Evolutionary conservation across 2,113 vertebrate genomes (phyloP).

Genomic region (Plecotus auritus): DNA sequence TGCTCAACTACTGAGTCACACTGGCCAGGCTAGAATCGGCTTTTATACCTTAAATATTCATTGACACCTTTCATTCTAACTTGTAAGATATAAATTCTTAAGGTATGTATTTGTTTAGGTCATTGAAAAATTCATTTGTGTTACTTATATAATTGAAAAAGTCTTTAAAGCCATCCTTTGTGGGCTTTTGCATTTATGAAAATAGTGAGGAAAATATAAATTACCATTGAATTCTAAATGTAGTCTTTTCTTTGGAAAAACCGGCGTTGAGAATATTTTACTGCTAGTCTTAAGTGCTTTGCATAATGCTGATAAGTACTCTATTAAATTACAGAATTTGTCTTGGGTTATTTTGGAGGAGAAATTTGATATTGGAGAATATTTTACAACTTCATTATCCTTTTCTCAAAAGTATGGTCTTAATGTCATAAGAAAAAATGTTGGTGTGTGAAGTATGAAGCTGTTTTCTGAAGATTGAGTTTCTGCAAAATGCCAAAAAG

Average conservation of each 20-base stretch:
- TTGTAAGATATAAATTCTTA: neutral
- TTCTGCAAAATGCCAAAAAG: constrained; percentile 71
- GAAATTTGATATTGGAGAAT: constrained; percentile 20
- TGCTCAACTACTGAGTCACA: too few species aligned
- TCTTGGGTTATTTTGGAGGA: constrained; percentile 27
- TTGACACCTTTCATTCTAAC: neutral
- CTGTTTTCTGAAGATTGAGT: constrained; percentile 53
- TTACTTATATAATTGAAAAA: neutral
- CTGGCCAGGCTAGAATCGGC: neutral
- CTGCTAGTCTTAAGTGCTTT: constrained; percentile 16
- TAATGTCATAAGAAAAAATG: constrained; percentile 66
- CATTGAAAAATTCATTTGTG: constrained; percentile 10
- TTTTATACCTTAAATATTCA: neutral
- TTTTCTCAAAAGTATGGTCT: constrained; percentile 37
- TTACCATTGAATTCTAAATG: neutral
- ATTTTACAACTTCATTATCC: constrained; percentile 9
- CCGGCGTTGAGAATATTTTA: neutral
- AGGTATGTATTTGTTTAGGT: neutral
- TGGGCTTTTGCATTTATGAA: constrained; percentile 36
- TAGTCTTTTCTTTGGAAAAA: constrained; percentile 26
- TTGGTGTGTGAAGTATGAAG: constrained; percentile 64
- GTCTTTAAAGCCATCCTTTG: neutral
- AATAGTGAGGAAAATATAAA: neutral
- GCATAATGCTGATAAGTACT: neutral
- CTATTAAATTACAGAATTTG: constrained; percentile 23